Evolutionary conservation across 1,140 invertebrate genomes (phyloP).

Genomic region (Dendroctonus ponderosae): DNA sequence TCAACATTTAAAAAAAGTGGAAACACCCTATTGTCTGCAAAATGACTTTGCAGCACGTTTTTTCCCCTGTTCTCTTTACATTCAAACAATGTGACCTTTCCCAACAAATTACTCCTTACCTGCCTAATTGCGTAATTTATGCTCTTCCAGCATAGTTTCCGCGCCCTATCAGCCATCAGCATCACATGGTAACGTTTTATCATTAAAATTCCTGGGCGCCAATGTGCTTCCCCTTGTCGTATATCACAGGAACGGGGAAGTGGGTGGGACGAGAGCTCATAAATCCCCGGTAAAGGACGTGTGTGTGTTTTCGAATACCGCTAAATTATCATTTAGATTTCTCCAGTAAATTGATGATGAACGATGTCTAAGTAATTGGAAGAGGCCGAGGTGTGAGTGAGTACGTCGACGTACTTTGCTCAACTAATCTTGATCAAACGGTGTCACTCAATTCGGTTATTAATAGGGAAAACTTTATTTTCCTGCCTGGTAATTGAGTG

Average conservation of each 20-base stretch:
- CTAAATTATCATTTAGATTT: constrained; percentile 31
- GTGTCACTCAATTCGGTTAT: too few species aligned
- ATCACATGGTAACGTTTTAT: constrained; percentile 39
- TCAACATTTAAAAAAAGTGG: too few species aligned
- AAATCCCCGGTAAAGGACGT: constrained; percentile 37
- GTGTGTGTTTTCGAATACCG: constrained; percentile 25
- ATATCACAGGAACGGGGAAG: constrained; percentile 42
- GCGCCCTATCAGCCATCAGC: constrained; percentile 10
- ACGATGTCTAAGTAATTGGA: constrained; percentile 24
- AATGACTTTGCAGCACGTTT: too few species aligned
- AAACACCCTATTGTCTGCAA: too few species aligned
- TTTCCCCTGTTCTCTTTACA: neutral
- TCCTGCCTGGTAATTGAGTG: too few species aligned
- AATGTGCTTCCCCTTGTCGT: constrained; percentile 41
- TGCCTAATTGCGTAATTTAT: constrained; percentile 30
- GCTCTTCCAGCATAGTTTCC: constrained; percentile 13
- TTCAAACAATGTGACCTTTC: constrained; percentile 17
- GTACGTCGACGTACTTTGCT: too few species aligned
- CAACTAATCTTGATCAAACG: too few species aligned
- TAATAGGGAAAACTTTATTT: too few species aligned
- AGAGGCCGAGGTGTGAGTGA: neutral
- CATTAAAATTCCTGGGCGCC: constrained; percentile 45
- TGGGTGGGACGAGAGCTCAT: constrained; percentile 42
- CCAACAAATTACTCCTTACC: constrained; percentile 18
- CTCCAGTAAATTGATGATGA: constrained; percentile 27